Evolutionary conservation across 2,888 invertebrate genomes (phyloP).

Genomic region (Augiades crinisus): DNA sequence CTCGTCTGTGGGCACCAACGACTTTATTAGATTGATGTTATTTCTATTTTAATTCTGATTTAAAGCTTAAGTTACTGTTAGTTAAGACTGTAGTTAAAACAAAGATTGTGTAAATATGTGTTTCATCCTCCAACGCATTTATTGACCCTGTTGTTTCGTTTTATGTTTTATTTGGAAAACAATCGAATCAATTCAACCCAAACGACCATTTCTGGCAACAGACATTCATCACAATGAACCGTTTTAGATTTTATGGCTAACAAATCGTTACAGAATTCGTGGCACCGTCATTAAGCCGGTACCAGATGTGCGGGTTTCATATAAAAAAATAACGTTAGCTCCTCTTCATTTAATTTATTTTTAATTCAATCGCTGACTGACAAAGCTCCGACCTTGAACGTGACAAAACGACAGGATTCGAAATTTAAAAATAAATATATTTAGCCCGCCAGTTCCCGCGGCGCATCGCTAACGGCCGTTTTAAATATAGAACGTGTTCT

Average conservation of each 20-base stretch:
- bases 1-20: no score
- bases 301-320: slow-evolving; percentile 54
- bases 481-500: slow-evolving; percentile 76
- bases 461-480: slow-evolving; percentile 70
- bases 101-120: no score
- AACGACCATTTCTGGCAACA: slow-evolving; percentile 43
- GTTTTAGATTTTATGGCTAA: slow-evolving; percentile 49
- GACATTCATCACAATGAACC: slow-evolving; percentile 36
- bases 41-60: no score
- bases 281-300: slow-evolving; percentile 38
- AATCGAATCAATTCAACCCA: slow-evolving; percentile 43
- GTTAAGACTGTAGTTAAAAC: no score
- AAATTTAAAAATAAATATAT: slow-evolving; percentile 61
- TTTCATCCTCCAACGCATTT: no score
- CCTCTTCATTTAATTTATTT: slow-evolving; percentile 29
- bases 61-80: no score
- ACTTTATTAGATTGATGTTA: no score
- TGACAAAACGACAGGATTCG: slow-evolving; percentile 69
- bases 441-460: slow-evolving; percentile 60
- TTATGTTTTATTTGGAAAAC: slow-evolving; percentile 25
- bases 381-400: slow-evolving; percentile 69
- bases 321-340: slow-evolving; percentile 38
- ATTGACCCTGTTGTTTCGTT: no score
- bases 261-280: slow-evolving; percentile 42
- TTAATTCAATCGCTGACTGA: slow-evolving; percentile 46